Percentiles rank a stretch among this genome's conserved stretches.
Conservation (phyloP, 2,888 invertebrate genomes). For the Cyclophora punctaria region DNA sequence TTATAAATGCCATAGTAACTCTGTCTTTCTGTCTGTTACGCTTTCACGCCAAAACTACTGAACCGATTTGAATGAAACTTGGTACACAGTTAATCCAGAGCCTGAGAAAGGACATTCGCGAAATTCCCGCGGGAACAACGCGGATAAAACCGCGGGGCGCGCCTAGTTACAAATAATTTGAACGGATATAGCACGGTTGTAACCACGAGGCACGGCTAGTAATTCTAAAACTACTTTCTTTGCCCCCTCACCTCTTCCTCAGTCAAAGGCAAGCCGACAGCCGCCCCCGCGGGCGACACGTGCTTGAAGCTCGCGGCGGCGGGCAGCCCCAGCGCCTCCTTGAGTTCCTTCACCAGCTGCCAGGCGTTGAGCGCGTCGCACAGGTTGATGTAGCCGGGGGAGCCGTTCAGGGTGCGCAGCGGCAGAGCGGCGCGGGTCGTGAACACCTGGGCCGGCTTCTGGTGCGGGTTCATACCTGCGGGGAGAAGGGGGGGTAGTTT, state of each 20-base stretch:
- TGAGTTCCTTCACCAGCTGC: conserved; percentile 94
- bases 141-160: too few relatives aligned
- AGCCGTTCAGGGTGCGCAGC: conserved; percentile 91
- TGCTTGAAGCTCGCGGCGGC: conserved; percentile 99
- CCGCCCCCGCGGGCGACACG: conserved; percentile 98
- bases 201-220: not conserved
- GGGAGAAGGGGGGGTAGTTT: too few relatives aligned
- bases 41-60: too few relatives aligned
- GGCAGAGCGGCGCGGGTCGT: conserved; percentile 87
- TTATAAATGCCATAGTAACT: too few relatives aligned
- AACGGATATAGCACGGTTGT: not conserved
- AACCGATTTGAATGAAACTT: too few relatives aligned
- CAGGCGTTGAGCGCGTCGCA: conserved; percentile 98
- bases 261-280: conserved; percentile 88
- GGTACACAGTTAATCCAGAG: too few relatives aligned
- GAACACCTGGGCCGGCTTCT: conserved; percentile 95
- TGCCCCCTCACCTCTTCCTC: conserved; percentile 71
- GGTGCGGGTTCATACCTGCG: conserved; percentile 95
- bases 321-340: conserved; percentile 84
- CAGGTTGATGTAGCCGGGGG: conserved; percentile 97
- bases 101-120: too few relatives aligned
- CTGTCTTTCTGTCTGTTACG: too few relatives aligned
- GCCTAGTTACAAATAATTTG: too few relatives aligned
- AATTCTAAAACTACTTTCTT: conserved; percentile 6
- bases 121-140: too few relatives aligned